Base-by-base conservation (phyloP, 2,888 invertebrate species). In the Nephrocerus scutellatus region DNA sequence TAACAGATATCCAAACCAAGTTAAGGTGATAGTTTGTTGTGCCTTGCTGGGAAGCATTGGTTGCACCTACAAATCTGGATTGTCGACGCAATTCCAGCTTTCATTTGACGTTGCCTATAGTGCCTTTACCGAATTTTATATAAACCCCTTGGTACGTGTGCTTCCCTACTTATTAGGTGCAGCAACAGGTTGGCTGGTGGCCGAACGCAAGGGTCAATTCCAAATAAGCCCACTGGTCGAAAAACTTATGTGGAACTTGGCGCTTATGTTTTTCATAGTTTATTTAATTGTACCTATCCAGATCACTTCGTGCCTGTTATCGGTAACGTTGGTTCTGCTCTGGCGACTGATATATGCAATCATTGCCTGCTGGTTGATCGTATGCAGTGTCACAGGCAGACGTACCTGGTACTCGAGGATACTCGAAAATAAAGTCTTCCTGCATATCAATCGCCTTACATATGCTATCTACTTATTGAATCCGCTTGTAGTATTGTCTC, bases 401-500 rank as follows among this genome's bases (percentile, higher is more conserved):
- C 72, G 54, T n/a, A 49, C 40, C n/a, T 50, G 52, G 52, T 56
- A 52, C 50, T 55, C 50, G 5, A 43, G 51, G 28, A 39, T 52
- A 5, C 34, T 55, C 19, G 54, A 54, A 30, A 35, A 34, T 30
- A 46, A 49, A 13, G 23, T 51, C 3, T 59, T 59, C 25, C 51
- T 53, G n/a, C 55, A 56, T 15, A 16, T 74, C 2, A 73, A 73
- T 46, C 67, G 70, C 52, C 49, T 75, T 34, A 72, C 74, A 1
- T 74, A 71, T 49, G 69, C 71, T 25, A 70, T 71, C 21, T 75
- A 75, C 52, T 59, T 75, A 5, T 34, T 74, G 22, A 74, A 75
- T 61, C 74, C 75, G 3, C 50, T 73, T 10, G 44, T 73, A 3
- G 69, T 73, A 39, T 58, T 57, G 39, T 60, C 70, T 16, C 48